These are phyloP conservation scores for Pterocles gutturalis DNA, from an alignment of 2,113 vertebrate genomes.

Conservation along the genomic window DNA sequence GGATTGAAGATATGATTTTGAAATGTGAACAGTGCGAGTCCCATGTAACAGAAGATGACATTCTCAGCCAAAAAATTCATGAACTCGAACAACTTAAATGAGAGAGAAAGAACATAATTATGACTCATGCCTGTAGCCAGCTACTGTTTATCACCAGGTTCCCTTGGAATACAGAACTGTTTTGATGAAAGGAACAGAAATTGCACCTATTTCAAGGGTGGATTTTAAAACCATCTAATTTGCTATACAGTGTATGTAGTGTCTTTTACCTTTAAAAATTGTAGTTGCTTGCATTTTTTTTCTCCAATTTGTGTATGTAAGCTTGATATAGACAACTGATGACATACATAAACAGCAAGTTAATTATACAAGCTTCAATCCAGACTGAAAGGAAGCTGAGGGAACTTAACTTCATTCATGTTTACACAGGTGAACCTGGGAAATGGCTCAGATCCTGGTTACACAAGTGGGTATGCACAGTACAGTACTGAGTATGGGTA, in stretches of 20 bases:
- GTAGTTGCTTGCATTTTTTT: background rate
- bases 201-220: background rate
- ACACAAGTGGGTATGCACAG: background rate
- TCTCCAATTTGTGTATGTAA: background rate
- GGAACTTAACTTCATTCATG: background rate
- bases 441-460: background rate
- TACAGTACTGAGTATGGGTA: background rate
- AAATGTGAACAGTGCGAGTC: conserved; percentile 84
- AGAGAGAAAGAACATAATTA: conserved; percentile 63
- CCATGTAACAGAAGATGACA: conserved; percentile 90
- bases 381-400: background rate
- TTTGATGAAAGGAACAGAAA: background rate
- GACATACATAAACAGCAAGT: background rate
- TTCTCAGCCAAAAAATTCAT: conserved; percentile 91
- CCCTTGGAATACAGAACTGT: background rate
- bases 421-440: background rate
- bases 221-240: background rate
- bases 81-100: conserved; percentile 88
- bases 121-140: background rate
- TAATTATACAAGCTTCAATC: background rate
- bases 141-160: background rate
- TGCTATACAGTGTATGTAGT: background rate
- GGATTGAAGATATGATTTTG: conserved; percentile 85
- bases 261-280: background rate
- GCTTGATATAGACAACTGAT: background rate